Evolutionary conservation across 2,888 invertebrate species (phyloP), one percentile per base, ranked within the genome.

Genomic region (Drosophila maculinotata): DNA sequence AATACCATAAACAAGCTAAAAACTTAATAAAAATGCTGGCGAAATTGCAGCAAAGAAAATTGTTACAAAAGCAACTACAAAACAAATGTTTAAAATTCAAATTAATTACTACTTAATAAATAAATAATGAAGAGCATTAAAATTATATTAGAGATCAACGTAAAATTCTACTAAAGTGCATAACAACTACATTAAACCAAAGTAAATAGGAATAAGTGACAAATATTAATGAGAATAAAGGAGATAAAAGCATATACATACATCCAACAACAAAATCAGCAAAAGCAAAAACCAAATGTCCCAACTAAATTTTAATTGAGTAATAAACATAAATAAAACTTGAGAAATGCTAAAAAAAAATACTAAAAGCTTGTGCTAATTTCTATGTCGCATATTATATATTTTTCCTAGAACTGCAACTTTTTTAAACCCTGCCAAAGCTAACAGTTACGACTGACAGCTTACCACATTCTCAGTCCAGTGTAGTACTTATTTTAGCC

Each of bases 271-370:
- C 57, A 52, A 57, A 17, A n/a, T 8, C 8, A 20, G 10, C 8
- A 64, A 20, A 62, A 59, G 58, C 38, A 53, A 68, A 52, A 62
- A 60, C 36, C 69, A 83, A 80, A 71, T 85, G 86, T 86, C 83
- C 86, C 83, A 83, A 83, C 81, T 83, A 79, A 79, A 81, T 86
- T 86, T 83, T 86, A 83, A 86, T 80, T 86, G 86, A 86, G 75
- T 86, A 83, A 80, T 83, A 79, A 69, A 80, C 67, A 57, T 77
- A 75, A 86, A 86, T 78, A 83, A 74, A 83, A 79, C 56, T 63
- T 70, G 54, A 65, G 38, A 74, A 74, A 69, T 74, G 69, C 69
- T 53, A 56, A 51, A 49, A 47, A 47, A 49, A 36, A 31, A 8
- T n/a, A n/a, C n/a, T n/a, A 10, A 1, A 8, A 0, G 1, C 10